phyloP scores from a whole-genome alignment of 2,888 invertebrate species.

The Tenthredo notha region DNA sequence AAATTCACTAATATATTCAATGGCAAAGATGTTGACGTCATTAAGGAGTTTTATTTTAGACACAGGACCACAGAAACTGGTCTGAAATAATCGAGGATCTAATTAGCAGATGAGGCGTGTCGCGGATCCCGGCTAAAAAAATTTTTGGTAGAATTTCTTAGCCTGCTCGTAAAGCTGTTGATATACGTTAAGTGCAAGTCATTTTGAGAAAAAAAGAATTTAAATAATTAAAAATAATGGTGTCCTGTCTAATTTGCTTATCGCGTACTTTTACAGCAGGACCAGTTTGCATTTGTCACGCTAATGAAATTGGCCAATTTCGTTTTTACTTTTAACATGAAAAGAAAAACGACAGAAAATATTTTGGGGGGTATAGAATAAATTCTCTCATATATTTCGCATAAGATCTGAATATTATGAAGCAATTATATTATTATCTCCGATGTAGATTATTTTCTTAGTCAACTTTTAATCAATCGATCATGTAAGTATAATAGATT shows the following conservation, averaged over 20 bases:
- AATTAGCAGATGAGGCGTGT: not conserved
- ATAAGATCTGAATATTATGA: not conserved
- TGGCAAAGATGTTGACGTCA: not conserved
- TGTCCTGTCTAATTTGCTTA: constrained; percentile 12
- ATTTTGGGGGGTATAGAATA: too few relatives aligned
- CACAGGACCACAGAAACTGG: not conserved
- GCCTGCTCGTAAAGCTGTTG: constrained; percentile 5
- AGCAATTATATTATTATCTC: not conserved
- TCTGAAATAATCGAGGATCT: not conserved
- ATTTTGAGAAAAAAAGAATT: not conserved
- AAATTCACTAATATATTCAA: not conserved
- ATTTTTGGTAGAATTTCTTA: not conserved
- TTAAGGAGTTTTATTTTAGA: not conserved
- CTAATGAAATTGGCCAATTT: constrained; percentile 4
- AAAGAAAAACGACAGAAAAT: not conserved
- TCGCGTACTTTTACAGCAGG: not conserved
- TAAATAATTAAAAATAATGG: not conserved
- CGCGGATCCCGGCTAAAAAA: not conserved
- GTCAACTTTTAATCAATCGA: not conserved
- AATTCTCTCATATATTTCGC: too few relatives aligned
- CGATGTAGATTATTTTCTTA: not conserved
- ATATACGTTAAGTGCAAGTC: not conserved
- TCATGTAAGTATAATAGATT: not conserved
- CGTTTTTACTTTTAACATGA: constrained; percentile 21
- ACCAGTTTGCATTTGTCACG: not conserved